phyloP scores from a whole-genome alignment of 30 jellyfish, hydroid and myxozoan species.

The Catostylus mosaicus region DNA sequence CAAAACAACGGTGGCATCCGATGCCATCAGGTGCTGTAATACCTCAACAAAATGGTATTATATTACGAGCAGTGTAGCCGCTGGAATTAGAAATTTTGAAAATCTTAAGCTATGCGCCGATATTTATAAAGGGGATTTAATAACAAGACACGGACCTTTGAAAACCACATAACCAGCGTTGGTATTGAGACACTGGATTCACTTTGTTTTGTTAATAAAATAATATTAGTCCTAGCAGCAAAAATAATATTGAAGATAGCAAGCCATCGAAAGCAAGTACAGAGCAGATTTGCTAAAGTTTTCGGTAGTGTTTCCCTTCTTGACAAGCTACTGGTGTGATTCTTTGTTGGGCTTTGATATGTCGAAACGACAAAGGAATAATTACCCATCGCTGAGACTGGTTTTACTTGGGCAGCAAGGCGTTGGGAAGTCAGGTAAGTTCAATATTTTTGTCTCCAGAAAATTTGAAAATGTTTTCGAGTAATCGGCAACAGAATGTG shows the following conservation, averaged over 20 bases:
- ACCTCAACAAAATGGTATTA: neutral
- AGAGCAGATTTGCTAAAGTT: neutral
- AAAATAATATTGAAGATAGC: neutral
- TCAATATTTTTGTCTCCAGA: too few relatives aligned
- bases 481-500: too few relatives aligned
- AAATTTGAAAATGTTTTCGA: neutral
- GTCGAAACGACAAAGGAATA: slow-evolving; percentile 84
- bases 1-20: slow-evolving; percentile 15
- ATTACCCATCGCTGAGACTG: slow-evolving; percentile 61
- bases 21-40: slow-evolving; percentile 10
- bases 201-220: slow-evolving; percentile 19
- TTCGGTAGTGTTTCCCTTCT: neutral
- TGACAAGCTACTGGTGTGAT: neutral
- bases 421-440: slow-evolving; percentile 88
- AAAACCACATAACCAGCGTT: slow-evolving; percentile 49
- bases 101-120: neutral
- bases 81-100: neutral
- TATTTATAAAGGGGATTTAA: neutral
- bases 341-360: slow-evolving; percentile 5
- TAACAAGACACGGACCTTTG: slow-evolving; percentile 39
- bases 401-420: slow-evolving; percentile 83
- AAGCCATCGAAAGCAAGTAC: neutral
- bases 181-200: slow-evolving; percentile 23
- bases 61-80: neutral
- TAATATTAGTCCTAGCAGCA: neutral